Percentiles rank a stretch among this genome's conserved stretches.
Conservation (phyloP, 2,888 invertebrate genomes). For the Apotomis capreana region DNA sequence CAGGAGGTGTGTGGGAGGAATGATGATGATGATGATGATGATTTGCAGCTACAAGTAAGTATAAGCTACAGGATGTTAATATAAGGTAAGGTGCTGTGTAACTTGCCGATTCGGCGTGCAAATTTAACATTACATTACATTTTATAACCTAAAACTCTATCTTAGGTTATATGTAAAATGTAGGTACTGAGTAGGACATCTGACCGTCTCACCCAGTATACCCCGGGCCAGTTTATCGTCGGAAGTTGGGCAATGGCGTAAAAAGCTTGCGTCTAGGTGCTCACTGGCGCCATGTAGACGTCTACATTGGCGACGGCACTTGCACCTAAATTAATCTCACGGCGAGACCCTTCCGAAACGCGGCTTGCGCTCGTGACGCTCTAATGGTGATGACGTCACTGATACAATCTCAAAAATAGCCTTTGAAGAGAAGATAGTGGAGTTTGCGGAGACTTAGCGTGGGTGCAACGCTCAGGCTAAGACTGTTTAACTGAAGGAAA, state of each 20-base stretch:
- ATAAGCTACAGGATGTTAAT: too few relatives aligned
- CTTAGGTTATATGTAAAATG: too few relatives aligned
- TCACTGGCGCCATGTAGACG: conserved; percentile 79
- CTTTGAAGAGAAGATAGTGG: conserved; percentile 2
- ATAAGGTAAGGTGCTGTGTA: too few relatives aligned
- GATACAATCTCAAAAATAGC: conserved; percentile 36
- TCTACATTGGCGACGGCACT: conserved; percentile 75
- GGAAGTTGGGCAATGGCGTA: conserved; percentile 65
- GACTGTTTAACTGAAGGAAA: background rate
- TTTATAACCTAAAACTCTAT: too few relatives aligned
- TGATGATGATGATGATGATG: too few relatives aligned
- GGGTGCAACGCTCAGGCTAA: background rate
- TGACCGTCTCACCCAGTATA: conserved; percentile 38
- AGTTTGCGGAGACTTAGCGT: background rate
- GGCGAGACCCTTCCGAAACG: conserved; percentile 52
- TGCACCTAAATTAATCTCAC: conserved; percentile 72
- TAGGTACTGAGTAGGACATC: background rate
- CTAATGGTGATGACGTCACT: conserved; percentile 43
- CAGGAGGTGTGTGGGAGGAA: too few relatives aligned
- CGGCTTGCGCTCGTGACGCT: conserved; percentile 51
- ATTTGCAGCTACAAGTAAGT: too few relatives aligned
- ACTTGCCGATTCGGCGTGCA: too few relatives aligned
- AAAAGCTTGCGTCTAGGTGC: conserved; percentile 66
- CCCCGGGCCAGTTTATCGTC: conserved; percentile 57
- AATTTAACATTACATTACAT: too few relatives aligned